These are phyloP conservation scores for Hepsetus odoe DNA, from an alignment of 2,113 vertebrate genomes.

Conservation along the genomic window DNA sequence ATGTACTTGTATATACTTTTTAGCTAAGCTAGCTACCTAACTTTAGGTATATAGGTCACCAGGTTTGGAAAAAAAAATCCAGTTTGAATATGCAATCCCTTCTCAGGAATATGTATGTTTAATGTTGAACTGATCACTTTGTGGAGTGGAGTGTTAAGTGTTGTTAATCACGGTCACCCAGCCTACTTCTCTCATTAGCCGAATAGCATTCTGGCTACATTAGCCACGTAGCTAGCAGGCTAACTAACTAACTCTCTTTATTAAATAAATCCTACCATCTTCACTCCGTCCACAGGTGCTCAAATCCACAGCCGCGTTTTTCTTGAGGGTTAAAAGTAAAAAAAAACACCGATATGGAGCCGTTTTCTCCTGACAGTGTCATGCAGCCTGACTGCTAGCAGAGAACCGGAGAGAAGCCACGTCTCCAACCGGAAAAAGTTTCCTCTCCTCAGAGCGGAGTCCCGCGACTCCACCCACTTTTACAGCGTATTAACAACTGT, in stretches of 20 bases:
- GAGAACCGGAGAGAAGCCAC: slow-evolving; percentile 43
- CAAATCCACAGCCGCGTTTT: slow-evolving; percentile 6
- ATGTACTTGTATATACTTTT: neutral
- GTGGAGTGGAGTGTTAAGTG: neutral
- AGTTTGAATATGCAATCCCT: neutral
- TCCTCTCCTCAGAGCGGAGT: neutral
- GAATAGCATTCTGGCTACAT: neutral
- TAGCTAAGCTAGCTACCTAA: neutral
- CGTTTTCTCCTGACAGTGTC: neutral
- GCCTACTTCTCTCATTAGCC: neutral
- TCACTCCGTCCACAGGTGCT: slow-evolving; percentile 13
- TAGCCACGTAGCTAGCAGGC: slow-evolving; percentile 1
- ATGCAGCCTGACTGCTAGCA: neutral
- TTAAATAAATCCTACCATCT: slow-evolving; percentile 41
- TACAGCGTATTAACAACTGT: too few species aligned
- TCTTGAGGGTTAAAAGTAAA: neutral
- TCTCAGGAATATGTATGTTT: neutral
- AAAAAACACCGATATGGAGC: neutral
- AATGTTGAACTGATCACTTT: neutral
- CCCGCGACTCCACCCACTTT: neutral
- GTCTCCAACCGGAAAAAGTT: slow-evolving; percentile 58
- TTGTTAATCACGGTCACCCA: slow-evolving; percentile 15
- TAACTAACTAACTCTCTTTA: slow-evolving; percentile 4
- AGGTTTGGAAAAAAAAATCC: neutral
- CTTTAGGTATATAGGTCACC: neutral